A percentile compares a stretch with the other conserved stretches of the same genome.
Conservation (phyloP, 2,888 invertebrate species). For the Catocala nupta region DNA sequence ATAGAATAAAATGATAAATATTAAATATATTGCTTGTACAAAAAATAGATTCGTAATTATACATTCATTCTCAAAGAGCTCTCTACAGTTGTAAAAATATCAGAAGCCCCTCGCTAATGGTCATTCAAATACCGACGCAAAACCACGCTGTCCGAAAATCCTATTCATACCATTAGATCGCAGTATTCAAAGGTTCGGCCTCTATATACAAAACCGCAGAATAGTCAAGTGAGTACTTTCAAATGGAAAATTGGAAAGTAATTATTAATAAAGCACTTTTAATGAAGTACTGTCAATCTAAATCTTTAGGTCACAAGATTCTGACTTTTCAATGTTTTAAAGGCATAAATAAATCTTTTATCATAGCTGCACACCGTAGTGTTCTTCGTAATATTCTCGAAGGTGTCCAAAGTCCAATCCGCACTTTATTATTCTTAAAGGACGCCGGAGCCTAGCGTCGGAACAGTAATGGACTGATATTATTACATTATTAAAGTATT, state of each 20-base stretch:
- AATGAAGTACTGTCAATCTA: too few species aligned
- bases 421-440: background rate
- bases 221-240: conserved; percentile 7
- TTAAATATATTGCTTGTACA: background rate
- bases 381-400: background rate
- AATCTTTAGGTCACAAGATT: too few species aligned
- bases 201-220: conserved; percentile 9
- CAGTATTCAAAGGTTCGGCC: background rate
- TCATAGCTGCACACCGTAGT: too few species aligned
- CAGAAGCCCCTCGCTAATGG: conserved; percentile 14
- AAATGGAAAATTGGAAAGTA: background rate
- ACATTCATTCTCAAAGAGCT: background rate
- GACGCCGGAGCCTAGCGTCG: background rate
- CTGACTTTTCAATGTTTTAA: too few species aligned
- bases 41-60: background rate
- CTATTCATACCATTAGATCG: conserved; percentile 13
- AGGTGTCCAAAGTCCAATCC: background rate
- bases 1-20: background rate
- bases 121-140: conserved; percentile 10
- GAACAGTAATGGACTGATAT: background rate
- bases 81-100: conserved; percentile 10
- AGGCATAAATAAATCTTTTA: too few species aligned
- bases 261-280: background rate
- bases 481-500: conserved; percentile 2
- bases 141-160: conserved; percentile 10